phyloP scores from a whole-genome alignment of 1,140 invertebrate genomes.

The Bombus vancouverensis region DNA sequence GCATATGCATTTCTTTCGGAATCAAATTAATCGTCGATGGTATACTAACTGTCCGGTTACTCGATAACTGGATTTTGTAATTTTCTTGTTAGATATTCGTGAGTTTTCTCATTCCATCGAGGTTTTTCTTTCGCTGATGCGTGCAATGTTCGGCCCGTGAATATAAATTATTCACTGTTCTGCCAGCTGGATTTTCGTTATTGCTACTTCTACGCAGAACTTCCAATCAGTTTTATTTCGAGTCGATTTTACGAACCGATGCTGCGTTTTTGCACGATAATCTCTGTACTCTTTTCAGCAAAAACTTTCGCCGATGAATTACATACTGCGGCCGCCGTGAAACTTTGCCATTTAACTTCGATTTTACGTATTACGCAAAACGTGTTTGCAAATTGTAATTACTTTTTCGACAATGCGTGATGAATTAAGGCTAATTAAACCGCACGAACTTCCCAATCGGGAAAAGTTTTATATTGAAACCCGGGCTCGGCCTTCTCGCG shows the following conservation, averaged over 20 bases:
- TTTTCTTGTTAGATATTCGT: background rate
- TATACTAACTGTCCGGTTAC: background rate
- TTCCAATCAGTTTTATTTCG: background rate
- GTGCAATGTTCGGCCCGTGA: too few relatives aligned
- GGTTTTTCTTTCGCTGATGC: background rate
- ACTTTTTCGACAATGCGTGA: slow-evolving; percentile 44
- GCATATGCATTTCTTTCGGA: too few relatives aligned
- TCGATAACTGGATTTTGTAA: background rate
- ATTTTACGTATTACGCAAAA: slow-evolving; percentile 15
- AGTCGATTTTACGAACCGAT: too few relatives aligned
- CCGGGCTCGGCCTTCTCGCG: background rate
- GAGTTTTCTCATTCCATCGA: background rate
- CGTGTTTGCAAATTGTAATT: slow-evolving; percentile 20
- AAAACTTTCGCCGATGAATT: background rate
- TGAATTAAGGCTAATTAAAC: slow-evolving; percentile 56
- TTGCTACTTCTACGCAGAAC: background rate
- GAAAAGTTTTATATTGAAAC: slow-evolving; percentile 52
- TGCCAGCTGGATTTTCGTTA: background rate
- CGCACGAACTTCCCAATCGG: slow-evolving; percentile 10
- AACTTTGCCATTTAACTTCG: background rate
- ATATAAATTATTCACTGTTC: too few relatives aligned
- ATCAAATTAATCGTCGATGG: too few relatives aligned
- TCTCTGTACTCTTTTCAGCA: background rate
- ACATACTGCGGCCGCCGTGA: background rate
- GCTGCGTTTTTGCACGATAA: background rate